Percentiles rank a stretch among this genome's conserved stretches.
Evolutionary conservation across 2,113 vertebrate genomes (phyloP).

Genomic region (Bothrops jararaca): DNA sequence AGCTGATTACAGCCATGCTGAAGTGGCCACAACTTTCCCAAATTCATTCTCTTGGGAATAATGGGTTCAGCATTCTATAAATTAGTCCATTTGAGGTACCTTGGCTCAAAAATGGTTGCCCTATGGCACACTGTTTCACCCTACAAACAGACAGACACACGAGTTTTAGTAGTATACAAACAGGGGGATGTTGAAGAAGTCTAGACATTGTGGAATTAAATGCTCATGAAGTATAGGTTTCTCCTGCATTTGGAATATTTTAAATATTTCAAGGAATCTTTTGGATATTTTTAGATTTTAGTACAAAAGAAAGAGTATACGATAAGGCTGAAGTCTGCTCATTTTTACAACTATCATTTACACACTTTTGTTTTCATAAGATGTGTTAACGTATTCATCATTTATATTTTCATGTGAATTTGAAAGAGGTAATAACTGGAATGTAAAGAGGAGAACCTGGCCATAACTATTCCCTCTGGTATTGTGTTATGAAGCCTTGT

Average conservation of each 20-base stretch:
- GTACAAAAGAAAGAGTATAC: background rate
- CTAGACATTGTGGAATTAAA: background rate
- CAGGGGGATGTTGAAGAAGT: background rate
- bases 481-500: background rate
- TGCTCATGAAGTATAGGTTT: background rate
- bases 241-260: background rate
- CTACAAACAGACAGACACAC: background rate
- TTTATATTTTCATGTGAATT: background rate
- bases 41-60: background rate
- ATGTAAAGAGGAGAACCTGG: background rate
- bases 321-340: background rate
- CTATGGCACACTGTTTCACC: background rate
- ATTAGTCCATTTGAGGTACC: background rate
- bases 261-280: background rate
- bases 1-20: background rate
- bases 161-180: background rate
- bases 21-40: background rate
- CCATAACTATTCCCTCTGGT: background rate
- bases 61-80: background rate
- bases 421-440: background rate
- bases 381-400: background rate
- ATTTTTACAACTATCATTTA: background rate
- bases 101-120: background rate
- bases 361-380: background rate
- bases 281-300: background rate